These are phyloP conservation scores for Scomber scombrus DNA, from an alignment of 2,113 vertebrate species.

Conservation along the genomic window DNA sequence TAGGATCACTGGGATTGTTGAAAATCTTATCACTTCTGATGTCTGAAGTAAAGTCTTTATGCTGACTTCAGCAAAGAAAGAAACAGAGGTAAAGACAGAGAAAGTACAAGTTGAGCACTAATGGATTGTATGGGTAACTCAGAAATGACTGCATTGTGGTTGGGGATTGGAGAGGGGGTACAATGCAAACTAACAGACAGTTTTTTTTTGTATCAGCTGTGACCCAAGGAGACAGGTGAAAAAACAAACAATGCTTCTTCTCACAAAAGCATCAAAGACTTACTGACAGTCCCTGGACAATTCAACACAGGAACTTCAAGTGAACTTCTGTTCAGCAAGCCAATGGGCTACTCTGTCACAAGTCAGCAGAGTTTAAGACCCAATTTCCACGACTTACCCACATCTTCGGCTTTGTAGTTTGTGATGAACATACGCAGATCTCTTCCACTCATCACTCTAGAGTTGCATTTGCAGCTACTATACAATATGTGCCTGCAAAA, in stretches of 20 bases:
- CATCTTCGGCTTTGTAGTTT: conserved; percentile 67
- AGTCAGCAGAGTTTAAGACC: conserved; percentile 26
- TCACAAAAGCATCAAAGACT: conserved; percentile 64
- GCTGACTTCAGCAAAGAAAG: conserved; percentile 60
- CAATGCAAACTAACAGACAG: conserved; percentile 46
- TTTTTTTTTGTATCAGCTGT: conserved; percentile 62
- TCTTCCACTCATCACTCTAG: conserved; percentile 76
- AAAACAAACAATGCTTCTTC: conserved; percentile 56
- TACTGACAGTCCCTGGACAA: conserved; percentile 40
- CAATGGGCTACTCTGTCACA: conserved; percentile 39
- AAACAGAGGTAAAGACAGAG: conserved; percentile 37
- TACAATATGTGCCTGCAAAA: conserved; percentile 37
- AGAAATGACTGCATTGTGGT: conserved; percentile 27
- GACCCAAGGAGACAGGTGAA: conserved; percentile 66
- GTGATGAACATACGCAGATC: conserved; percentile 68
- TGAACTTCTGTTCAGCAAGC: conserved; percentile 59
- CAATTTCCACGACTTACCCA: conserved; percentile 80
- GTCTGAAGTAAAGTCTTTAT: conserved; percentile 53
- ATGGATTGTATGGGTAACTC: conserved; percentile 42
- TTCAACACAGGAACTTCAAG: conserved; percentile 49
- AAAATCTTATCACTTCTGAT: conserved; percentile 56
- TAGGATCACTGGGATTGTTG: conserved; percentile 52
- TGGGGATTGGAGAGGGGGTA: neutral
- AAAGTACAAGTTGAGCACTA: conserved; percentile 28
- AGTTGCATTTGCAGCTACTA: conserved; percentile 2